Percentiles rank a stretch among this genome's conserved stretches.
These are phyloP conservation scores for Drosophila arizonae DNA, from an alignment of 1,140 invertebrate genomes.

Conservation along the genomic window DNA sequence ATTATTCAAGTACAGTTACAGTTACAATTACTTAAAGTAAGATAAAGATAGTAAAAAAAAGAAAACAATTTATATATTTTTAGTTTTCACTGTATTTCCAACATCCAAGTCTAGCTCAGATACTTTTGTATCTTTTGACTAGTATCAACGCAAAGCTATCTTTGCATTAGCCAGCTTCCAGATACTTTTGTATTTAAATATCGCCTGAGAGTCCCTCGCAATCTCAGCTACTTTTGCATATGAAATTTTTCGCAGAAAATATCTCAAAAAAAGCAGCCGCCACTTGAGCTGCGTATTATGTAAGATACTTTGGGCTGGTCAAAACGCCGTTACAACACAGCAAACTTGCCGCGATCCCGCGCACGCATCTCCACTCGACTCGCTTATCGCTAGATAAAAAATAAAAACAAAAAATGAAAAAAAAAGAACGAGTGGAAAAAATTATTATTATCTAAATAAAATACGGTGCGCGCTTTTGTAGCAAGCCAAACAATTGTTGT, in stretches of 20 bases:
- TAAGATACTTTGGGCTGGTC: conserved; percentile 36
- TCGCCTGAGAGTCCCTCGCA: background rate
- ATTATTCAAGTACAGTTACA: no score
- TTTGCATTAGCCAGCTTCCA: background rate
- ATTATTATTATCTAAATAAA: conserved; percentile 76
- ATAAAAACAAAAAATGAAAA: conserved; percentile 7
- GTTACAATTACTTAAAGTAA: no score
- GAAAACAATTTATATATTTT: no score
- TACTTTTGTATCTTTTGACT: no score
- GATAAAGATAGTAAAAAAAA: no score
- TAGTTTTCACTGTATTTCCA: no score
- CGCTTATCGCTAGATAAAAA: conserved; percentile 74
- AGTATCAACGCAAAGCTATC: no score
- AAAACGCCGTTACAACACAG: conserved; percentile 48
- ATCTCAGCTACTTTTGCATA: conserved; percentile 10
- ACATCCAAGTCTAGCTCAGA: no score
- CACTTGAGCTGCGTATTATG: conserved; percentile 3
- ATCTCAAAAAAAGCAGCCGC: conserved; percentile 1
- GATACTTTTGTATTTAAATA: conserved; percentile 11
- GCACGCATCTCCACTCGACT: conserved; percentile 42
- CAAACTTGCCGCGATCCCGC: conserved; percentile 10
- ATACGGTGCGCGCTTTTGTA: conserved; percentile 70
- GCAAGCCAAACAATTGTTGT: conserved; percentile 77
- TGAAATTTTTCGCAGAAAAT: conserved; percentile 26
- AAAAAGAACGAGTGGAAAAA: conserved; percentile 10